phyloP scores from a whole-genome alignment of 2,113 vertebrate genomes.

The Sakesphorus luctuosus region DNA sequence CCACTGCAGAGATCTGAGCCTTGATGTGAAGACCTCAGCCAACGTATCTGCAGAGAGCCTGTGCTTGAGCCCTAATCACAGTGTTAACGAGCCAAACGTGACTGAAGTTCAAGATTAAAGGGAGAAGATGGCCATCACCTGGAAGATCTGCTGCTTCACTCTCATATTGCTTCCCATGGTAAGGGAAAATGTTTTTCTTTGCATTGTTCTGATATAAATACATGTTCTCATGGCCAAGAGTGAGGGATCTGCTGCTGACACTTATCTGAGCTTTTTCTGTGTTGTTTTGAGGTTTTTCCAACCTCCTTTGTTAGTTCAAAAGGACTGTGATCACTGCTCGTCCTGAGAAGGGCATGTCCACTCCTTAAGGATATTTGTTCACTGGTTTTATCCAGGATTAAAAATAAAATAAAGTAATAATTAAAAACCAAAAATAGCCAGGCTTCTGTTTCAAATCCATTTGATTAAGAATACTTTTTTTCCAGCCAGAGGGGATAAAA shows the following conservation, averaged over 20 bases:
- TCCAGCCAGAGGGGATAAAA: not conserved
- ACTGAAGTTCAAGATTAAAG: not conserved
- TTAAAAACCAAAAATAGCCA: too few species aligned
- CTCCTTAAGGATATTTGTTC: not conserved
- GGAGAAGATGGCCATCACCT: conserved; percentile 20
- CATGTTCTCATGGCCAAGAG: not conserved
- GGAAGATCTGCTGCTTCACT: conserved; percentile 16
- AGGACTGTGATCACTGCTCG: not conserved
- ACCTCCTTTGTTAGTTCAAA: not conserved
- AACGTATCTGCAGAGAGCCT: not conserved
- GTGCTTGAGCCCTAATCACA: not conserved
- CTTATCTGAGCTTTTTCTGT: not conserved
- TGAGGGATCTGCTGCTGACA: not conserved
- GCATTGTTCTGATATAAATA: not conserved
- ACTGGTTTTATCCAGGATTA: not conserved
- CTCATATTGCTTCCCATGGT: conserved; percentile 31
- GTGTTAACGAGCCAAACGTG: not conserved
- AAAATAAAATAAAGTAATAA: not conserved
- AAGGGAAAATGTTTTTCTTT: not conserved
- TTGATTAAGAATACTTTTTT: not conserved
- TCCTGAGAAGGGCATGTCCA: not conserved
- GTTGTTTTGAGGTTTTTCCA: not conserved
- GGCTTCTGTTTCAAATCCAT: not conserved
- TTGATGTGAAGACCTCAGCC: not conserved
- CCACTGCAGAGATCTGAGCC: conserved; percentile 31